Evolutionary conservation across 2,113 vertebrate species (phyloP), one percentile per base, ranked within the genome.

Genomic region (Hippocampus zosterae): DNA sequence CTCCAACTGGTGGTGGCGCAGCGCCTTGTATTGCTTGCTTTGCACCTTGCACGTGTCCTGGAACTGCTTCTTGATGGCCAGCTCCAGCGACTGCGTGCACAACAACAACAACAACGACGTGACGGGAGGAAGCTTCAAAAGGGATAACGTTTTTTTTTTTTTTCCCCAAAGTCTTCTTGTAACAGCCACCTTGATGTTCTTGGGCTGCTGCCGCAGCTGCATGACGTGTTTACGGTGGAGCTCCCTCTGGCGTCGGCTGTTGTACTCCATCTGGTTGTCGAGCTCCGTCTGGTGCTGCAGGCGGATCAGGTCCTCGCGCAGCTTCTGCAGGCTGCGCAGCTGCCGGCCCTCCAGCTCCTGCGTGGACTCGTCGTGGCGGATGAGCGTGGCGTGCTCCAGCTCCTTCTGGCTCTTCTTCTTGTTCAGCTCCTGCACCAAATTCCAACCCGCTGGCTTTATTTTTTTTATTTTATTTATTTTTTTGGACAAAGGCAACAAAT

Each of bases 61-160:
- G 91, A 99, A 99, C 94, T 98, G 96, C 91, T 98, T 99, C 92
- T 98, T 99, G 82, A 99, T 99, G 92, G 98, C 96, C 92, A 98
- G 92, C 94, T 99, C 97, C 95, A 99, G 92, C 80, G 93, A 96
- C 97, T 99, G 86, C 61, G 5, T 15, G 27, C 42, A 15, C 42
- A 44, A 44, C 42, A 44, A 13, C 42, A 15, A 44, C 42, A 1
- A 44, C 10, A 2, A 10, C 42, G 3, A 10, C 42, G 10, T 44
- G 10, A 10, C 42, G 42, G 12, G 42, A 44, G 42, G 42, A 44
- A 33, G 4, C 29, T 37, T 37, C 5, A 37, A 37, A 37, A 37
- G 29, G 29, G 29, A 33, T 33, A 33, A 33, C 3, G 33, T 37
- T 37, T 37, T 37, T 37, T 37, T n/a, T n/a, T n/a, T n/a, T n/a